Evolutionary conservation across 2,113 vertebrate genomes (phyloP), one percentile per base, ranked within the genome.

Genomic region (Sapajus apella): DNA sequence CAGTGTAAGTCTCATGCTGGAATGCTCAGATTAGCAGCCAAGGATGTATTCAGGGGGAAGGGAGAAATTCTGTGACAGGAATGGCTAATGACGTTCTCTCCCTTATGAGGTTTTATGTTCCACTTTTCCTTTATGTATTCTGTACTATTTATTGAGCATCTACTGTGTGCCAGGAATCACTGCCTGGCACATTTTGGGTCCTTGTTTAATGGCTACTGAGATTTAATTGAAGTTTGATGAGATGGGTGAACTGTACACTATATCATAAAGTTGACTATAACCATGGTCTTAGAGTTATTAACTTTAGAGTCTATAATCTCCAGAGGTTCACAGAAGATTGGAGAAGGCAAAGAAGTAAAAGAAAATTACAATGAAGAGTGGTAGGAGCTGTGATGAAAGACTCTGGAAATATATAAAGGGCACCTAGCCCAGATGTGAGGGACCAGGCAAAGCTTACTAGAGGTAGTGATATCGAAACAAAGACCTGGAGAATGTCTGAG

Each of bases 191-290:
- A 83, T 94, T 96, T 61, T 70, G 61, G 20, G 47, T 52, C 81
- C 43, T 95, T 20, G 7, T 82, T 97, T 97, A 95, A 90, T 92
- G 88, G 82, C 88, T 90, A 91, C 73, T 91, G 82, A 96, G 94
- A 96, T 97, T 96, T 96, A 96, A 97, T 94, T 96, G 97, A 97
- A 92, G 95, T 95, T 97, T 96, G 97, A 96, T 86, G 88, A 97
- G 96, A 96, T 96, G 92, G 75, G 97, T 97, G 96, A 86, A 86
- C 79, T 27, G 4, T 96, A 82, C 50, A 92, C 45, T 89, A 6
- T 94, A 96, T 97, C 97, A 95, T 97, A 97, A 96, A 96, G 92
- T 94, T 96, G 55, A 96, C 85, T 95, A 86, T 94, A 94, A 95
- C 85, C 86, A 23, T 61, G 91, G 95, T 96, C 90, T 94, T 94